Percentiles rank a stretch among this genome's conserved stretches.
Conservation (phyloP, 2,113 vertebrate genomes). For the Sorex fumeus region DNA sequence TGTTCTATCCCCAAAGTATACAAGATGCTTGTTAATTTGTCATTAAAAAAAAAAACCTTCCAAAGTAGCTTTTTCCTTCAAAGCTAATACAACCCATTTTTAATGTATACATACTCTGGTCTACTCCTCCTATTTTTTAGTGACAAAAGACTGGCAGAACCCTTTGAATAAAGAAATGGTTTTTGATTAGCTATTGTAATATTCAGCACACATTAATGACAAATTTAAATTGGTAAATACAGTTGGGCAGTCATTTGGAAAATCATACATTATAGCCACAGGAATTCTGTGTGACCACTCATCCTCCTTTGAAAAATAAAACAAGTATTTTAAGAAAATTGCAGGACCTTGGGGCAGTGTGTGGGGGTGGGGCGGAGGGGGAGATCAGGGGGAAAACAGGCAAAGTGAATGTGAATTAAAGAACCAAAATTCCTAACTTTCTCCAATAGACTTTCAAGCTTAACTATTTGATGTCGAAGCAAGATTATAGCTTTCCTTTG, state of each 20-base stretch:
- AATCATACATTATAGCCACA: neutral
- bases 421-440: neutral
- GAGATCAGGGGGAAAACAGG: too few species aligned
- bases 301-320: conserved; percentile 9
- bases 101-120: conserved; percentile 13
- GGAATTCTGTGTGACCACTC: neutral
- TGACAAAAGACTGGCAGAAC: neutral
- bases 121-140: neutral
- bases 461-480: neutral
- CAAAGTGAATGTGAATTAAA: neutral
- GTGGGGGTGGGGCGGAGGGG: too few species aligned
- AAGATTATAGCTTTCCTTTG: neutral
- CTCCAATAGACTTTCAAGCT: neutral
- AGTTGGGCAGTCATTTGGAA: neutral
- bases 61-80: neutral
- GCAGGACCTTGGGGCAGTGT: neutral
- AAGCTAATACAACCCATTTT: conserved; percentile 12
- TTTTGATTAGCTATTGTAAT: neutral
- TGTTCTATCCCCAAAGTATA: neutral
- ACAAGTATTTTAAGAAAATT: neutral
- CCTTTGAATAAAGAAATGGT: neutral
- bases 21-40: neutral
- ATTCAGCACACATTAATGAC: neutral
- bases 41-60: neutral
- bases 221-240: neutral